A percentile compares a stretch with the other conserved stretches of the same genome.
phyloP scores from a whole-genome alignment of 2,888 invertebrate genomes.

The Biston betularia region DNA sequence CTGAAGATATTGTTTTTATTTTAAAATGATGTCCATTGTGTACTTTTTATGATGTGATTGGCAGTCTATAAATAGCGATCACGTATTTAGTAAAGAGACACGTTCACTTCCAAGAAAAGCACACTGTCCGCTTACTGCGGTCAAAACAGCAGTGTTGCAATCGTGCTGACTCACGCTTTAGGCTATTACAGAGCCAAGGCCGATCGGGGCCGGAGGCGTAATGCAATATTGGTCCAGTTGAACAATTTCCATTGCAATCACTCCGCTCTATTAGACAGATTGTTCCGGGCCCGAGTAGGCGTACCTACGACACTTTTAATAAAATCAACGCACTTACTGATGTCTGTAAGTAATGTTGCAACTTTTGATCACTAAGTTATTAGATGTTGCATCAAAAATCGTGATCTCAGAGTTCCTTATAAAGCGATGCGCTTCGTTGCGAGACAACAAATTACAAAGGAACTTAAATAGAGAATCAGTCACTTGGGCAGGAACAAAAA shows the following conservation, averaged over 20 bases:
- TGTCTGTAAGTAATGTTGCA: conserved; percentile 21
- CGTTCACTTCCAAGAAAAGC: conserved; percentile 54
- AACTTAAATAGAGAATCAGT: conserved; percentile 62
- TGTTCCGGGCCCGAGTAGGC: conserved; percentile 55
- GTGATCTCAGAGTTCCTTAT: conserved; percentile 32
- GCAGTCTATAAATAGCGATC: conserved; percentile 34
- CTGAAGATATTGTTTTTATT: conserved; percentile 23
- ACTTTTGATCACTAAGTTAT: conserved; percentile 35
- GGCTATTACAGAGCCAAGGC: conserved; percentile 69
- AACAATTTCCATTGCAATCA: conserved; percentile 64
- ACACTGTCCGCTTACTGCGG: conserved; percentile 48
- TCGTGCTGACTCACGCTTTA: conserved; percentile 70
- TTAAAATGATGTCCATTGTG: conserved; percentile 28
- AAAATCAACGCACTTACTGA: conserved; percentile 32
- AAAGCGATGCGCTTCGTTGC: conserved; percentile 40
- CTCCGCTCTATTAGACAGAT: conserved; percentile 60
- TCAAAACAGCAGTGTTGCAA: conserved; percentile 56
- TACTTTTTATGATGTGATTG: conserved; percentile 32
- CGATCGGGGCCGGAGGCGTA: conserved; percentile 57
- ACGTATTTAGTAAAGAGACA: conserved; percentile 51
- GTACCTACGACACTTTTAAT: conserved; percentile 41
- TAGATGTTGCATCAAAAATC: conserved; percentile 44
- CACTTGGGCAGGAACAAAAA: conserved; percentile 64
- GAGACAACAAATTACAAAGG: conserved; percentile 49
- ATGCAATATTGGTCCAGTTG: conserved; percentile 64